Conservation (phyloP, 2,113 vertebrate genomes). For the Amphiprion percula region DNA sequence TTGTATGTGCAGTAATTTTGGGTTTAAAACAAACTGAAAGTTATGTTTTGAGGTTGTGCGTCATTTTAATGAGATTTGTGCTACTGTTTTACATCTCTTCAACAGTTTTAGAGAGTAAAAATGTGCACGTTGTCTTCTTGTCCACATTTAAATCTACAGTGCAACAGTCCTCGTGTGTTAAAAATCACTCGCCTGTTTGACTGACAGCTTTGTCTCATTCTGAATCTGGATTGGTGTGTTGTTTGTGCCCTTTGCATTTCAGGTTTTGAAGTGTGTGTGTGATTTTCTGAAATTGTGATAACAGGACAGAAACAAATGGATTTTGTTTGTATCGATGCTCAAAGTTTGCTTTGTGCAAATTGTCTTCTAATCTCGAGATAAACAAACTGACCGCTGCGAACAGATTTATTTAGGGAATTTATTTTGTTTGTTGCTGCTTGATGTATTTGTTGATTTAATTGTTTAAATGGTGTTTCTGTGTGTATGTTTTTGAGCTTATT, state of each 20-base stretch:
- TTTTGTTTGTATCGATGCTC: background rate
- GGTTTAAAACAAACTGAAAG: background rate
- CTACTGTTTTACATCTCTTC: background rate
- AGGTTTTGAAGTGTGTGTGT: background rate
- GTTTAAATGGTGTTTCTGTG: background rate
- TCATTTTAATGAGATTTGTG: background rate
- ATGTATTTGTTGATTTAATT: slow-evolving; percentile 6
- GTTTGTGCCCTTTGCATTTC: background rate
- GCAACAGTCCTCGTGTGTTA: background rate
- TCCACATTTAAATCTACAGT: too few species aligned
- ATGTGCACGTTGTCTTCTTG: too few species aligned
- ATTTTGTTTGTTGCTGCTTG: background rate
- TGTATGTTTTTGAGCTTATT: background rate
- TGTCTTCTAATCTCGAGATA: background rate
- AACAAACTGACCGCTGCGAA: background rate
- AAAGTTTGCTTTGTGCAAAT: background rate
- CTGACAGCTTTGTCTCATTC: slow-evolving; percentile 16
- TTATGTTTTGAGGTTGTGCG: background rate
- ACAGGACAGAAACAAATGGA: slow-evolving; percentile 17
- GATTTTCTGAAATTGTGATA: background rate
- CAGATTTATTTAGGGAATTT: background rate
- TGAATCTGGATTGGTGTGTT: slow-evolving; percentile 1
- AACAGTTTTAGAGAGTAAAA: too few species aligned
- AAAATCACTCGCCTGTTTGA: background rate
- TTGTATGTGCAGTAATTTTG: background rate